A percentile compares a stretch with the other conserved stretches of the same genome.
Conservation (phyloP, 1,140 invertebrate species). For the Bombus superbus region DNA sequence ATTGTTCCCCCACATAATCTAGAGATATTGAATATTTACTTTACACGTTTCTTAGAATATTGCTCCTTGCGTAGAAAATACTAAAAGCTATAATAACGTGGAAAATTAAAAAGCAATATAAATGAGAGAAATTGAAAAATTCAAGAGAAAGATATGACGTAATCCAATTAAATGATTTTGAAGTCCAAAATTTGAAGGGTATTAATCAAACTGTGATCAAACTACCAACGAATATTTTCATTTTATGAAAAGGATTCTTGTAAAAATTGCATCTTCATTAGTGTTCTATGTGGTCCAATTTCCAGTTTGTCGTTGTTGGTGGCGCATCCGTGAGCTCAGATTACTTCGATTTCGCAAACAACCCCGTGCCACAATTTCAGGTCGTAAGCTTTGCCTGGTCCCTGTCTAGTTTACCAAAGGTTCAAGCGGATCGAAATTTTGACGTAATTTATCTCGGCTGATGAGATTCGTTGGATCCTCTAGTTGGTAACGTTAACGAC, state of each 20-base stretch:
- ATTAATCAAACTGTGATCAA: too few relatives aligned
- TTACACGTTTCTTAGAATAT: too few relatives aligned
- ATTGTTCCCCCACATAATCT: too few relatives aligned
- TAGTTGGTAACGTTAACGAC: not conserved
- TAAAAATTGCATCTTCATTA: not conserved
- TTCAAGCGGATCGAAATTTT: constrained; percentile 33
- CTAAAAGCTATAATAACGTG: too few relatives aligned
- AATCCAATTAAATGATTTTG: too few relatives aligned
- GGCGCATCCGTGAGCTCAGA: not conserved
- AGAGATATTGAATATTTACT: too few relatives aligned
- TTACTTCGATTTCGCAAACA: constrained; percentile 28
- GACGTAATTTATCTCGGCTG: constrained; percentile 21
- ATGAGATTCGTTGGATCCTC: constrained; percentile 28
- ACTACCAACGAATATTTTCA: too few relatives aligned
- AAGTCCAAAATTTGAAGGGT: too few relatives aligned
- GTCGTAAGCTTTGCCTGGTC: not conserved
- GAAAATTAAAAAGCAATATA: too few relatives aligned
- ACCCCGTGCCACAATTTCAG: constrained; percentile 24
- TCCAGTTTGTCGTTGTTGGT: not conserved
- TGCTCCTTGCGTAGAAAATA: too few relatives aligned
- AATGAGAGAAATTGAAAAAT: too few relatives aligned
- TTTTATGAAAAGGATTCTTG: not conserved
- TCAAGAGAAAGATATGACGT: too few relatives aligned
- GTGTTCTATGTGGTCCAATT: not conserved
- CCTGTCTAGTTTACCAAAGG: constrained; percentile 22